Evolutionary conservation across 64 coral and sea anemone genomes (phyloP).

Genomic region (Trachythela sp.): DNA sequence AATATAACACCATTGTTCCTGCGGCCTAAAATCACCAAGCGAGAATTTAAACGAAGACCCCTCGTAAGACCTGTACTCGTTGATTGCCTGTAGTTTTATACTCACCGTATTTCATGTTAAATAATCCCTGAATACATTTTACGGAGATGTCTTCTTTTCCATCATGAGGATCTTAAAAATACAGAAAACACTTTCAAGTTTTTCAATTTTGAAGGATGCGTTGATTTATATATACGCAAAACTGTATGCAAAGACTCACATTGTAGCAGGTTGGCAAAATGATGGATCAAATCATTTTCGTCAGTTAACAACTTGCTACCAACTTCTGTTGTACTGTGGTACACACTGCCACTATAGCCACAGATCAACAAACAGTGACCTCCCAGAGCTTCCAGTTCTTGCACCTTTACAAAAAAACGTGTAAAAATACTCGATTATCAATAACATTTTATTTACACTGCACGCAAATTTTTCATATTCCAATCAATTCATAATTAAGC

Average conservation of each 20-base stretch:
- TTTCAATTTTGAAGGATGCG: neutral
- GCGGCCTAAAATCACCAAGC: too few species aligned
- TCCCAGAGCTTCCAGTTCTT: neutral
- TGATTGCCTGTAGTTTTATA: neutral
- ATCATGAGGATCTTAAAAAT: neutral
- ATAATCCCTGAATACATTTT: neutral
- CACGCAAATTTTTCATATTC: too few species aligned
- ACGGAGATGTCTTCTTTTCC: neutral
- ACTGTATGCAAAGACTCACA: neutral
- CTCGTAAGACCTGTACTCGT: too few species aligned
- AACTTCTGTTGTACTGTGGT: neutral
- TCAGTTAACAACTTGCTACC: neutral
- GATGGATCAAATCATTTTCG: slow-evolving; percentile 2
- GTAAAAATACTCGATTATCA: neutral
- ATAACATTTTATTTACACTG: too few species aligned
- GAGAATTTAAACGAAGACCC: too few species aligned
- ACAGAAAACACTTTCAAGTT: neutral
- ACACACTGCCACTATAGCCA: neutral
- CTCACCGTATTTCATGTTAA: slow-evolving; percentile 4
- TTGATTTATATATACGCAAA: neutral
- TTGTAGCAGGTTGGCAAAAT: neutral
- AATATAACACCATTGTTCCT: neutral
- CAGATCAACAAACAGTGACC: slow-evolving; percentile 5
- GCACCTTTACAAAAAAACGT: slow-evolving; percentile 1
- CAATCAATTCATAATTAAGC: too few species aligned